Evolutionary conservation across 2,888 invertebrate species (phyloP), one percentile per base, ranked within the genome.

Genomic region (Clusia tigrina): DNA sequence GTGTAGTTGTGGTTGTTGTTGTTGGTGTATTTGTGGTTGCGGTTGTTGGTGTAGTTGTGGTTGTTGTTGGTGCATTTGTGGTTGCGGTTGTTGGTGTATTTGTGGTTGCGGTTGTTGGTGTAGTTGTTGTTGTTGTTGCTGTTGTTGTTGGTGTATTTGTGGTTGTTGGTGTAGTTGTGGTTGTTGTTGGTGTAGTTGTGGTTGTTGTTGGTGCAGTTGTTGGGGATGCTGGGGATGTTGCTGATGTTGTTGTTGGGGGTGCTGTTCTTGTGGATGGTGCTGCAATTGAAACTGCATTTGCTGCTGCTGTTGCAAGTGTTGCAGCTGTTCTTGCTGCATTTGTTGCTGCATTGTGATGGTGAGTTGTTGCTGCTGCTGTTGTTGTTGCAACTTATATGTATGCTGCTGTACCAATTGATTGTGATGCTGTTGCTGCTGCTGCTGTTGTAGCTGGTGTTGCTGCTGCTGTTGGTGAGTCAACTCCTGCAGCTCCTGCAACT

Each of bases 361-460:
- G 58, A n/a, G n/a, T n/a, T 69, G 72, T 24, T 73, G 78, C 48
- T 72, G 72, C 20, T 74, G 76, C 52, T 70, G 71, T 65, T 61
- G 64, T 18, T 66, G 67, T 17, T 68, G 70, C 17, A 65, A 67
- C n/a, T n/a, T n/a, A n/a, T n/a, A n/a, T 20, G 67, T 70, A 23
- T 76, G 75, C 63, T 78, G 79, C 32, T 74, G 74, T 23, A 72
- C 70, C 15, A 70, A 72, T 32, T 74, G 77, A 24, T 72, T 71
- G 57, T 74, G 73, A 65, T 65, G 67, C n/a, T 70, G 68, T n/a
- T 70, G 71, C 20, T 71, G 69, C 6, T 70, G 73, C 5, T 70
- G 70, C 20, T 63, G 63, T 32, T 69, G 69, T 48, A 72, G 68
- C 32, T 74, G 69, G 25, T 73, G 73, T 37, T 71, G 71, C 25